These are phyloP conservation scores for Clamator glandarius DNA, from an alignment of 2,797 vertebrate genomes.

Conservation along the genomic window DNA sequence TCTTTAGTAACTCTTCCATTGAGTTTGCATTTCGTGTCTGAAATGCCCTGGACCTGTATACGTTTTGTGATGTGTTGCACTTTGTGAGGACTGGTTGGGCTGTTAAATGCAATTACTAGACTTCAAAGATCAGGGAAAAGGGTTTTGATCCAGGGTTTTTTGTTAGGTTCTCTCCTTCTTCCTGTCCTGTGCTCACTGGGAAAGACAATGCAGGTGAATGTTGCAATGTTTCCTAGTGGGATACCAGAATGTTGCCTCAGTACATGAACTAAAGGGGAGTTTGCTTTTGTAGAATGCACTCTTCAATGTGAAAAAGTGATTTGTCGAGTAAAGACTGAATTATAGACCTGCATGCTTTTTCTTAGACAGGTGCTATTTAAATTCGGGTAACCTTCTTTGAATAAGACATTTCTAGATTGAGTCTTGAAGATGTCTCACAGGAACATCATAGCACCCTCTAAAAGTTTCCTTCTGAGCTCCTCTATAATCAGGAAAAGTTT, in stretches of 20 bases:
- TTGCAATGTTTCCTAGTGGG: not conserved
- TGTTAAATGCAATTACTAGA: not conserved
- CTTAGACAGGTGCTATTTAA: not conserved
- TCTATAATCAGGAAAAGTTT: not conserved
- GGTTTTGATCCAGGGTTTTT: not conserved
- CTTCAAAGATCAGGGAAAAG: not conserved
- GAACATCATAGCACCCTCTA: not conserved
- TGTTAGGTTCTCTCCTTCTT: not conserved
- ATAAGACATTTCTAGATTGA: not conserved
- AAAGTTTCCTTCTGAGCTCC: not conserved
- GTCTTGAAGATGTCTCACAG: not conserved
- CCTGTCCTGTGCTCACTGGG: not conserved
- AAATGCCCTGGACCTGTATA: not conserved
- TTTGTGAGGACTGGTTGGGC: not conserved
- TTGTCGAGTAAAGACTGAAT: not conserved
- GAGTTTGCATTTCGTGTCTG: not conserved
- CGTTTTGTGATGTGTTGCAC: not conserved
- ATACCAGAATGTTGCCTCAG: not conserved
- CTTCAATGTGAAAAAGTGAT: not conserved
- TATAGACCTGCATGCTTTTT: not conserved
- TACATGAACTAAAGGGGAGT: not conserved
- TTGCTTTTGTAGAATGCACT: not conserved
- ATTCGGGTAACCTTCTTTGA: not conserved
- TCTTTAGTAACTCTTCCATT: not conserved
- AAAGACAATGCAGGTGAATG: not conserved